Conservation (phyloP, 1,140 invertebrate species). For the Lutraria rhynchaena region DNA sequence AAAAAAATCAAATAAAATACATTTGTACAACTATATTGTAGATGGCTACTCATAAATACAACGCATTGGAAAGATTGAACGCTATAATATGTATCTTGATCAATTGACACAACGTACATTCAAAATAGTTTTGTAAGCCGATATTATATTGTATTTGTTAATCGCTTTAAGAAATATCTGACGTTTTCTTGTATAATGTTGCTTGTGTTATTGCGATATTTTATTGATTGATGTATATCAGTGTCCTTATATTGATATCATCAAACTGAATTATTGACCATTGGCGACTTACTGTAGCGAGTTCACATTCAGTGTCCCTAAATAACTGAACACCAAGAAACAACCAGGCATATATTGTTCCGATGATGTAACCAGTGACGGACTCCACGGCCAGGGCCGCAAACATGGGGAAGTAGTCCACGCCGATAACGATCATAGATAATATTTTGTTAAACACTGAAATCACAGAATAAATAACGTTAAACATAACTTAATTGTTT, state of each 20-base stretch:
- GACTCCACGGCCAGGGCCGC: conserved; percentile 46
- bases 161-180: too few species aligned
- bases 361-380: conserved; percentile 28
- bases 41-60: not conserved
- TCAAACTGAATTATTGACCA: too few species aligned
- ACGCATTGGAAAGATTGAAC: not conserved
- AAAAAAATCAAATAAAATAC: not conserved
- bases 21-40: not conserved
- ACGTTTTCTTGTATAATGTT: too few species aligned
- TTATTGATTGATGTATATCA: too few species aligned
- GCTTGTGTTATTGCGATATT: too few species aligned
- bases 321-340: conserved; percentile 18
- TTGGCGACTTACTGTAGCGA: conserved; percentile 33
- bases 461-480: not conserved
- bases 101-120: not conserved
- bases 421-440: conserved; percentile 30
- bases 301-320: conserved; percentile 41
- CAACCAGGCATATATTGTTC: conserved; percentile 36
- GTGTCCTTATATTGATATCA: too few species aligned
- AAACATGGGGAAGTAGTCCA: conserved; percentile 58
- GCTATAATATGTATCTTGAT: not conserved
- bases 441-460: conserved; percentile 4
- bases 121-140: not conserved
- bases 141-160: not conserved
- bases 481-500: too few species aligned